Conservation (phyloP, 30 jellyfish, hydroid and myxozoan species). For the Cassiopea xamachana region DNA sequence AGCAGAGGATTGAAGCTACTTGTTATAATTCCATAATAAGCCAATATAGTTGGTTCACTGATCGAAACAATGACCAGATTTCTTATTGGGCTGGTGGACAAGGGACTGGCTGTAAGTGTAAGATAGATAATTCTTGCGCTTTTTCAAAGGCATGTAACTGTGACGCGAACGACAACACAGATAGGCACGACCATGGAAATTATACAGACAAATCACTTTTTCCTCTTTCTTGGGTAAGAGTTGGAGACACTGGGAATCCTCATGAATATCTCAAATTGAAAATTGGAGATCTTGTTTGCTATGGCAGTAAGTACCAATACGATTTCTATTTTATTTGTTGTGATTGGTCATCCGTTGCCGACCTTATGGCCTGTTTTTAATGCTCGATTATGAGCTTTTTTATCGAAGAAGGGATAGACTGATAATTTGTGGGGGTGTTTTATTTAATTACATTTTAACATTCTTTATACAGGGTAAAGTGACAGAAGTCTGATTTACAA, state of each 20-base stretch:
- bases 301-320: constrained; percentile 3
- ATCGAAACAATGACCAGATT: constrained; percentile 11
- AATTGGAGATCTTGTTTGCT: constrained; percentile 18
- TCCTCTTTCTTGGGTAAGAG: constrained; percentile 8
- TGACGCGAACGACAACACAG: background rate
- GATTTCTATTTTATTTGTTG: no score
- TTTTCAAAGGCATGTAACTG: background rate
- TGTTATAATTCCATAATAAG: background rate
- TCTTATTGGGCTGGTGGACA: constrained; percentile 24
- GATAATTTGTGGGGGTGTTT: no score
- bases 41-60: constrained; percentile 3
- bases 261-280: background rate
- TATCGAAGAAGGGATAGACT: no score
- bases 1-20: constrained; percentile 1
- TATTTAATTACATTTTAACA: no score
- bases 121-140: background rate
- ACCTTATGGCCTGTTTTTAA: no score
- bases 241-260: constrained; percentile 35
- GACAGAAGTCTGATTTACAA: no score
- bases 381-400: no score
- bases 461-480: no score
- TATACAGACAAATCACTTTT: constrained; percentile 1
- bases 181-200: background rate
- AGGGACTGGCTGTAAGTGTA: constrained; percentile 14
- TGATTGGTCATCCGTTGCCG: no score